Evolutionary conservation across 2,888 invertebrate species (phyloP).

Genomic region (Acheta domesticus): DNA sequence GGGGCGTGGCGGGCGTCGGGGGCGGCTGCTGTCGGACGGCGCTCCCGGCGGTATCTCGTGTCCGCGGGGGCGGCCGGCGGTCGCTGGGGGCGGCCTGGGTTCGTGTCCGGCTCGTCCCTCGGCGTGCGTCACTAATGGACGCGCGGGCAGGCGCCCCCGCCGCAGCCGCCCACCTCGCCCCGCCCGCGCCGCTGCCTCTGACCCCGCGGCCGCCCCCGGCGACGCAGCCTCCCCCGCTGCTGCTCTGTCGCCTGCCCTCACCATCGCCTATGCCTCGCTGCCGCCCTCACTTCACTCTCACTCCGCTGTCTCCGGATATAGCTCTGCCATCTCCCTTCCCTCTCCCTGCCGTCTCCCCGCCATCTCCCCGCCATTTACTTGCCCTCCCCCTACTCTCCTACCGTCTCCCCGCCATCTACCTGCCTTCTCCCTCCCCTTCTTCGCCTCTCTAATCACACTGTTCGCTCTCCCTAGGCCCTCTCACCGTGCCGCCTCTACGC

Average conservation of each 20-base stretch:
- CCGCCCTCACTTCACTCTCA: no score
- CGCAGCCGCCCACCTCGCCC: background rate
- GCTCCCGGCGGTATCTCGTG: background rate
- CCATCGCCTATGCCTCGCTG: no score
- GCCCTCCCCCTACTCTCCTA: no score
- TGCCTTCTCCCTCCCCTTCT: no score
- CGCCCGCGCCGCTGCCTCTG: background rate
- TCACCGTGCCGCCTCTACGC: no score
- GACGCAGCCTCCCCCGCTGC: background rate
- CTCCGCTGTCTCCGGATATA: no score
- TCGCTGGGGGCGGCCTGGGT: background rate
- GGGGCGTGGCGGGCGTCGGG: background rate
- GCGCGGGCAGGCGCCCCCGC: background rate
- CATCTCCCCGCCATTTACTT: no score
- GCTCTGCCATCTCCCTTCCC: no score
- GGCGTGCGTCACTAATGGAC: background rate
- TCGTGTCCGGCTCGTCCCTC: background rate
- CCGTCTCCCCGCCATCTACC: no score
- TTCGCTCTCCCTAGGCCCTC: no score
- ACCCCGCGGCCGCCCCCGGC: background rate
- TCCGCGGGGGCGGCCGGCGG: background rate
- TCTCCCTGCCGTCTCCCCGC: no score
- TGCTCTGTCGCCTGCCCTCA: no score
- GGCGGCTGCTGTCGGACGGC: background rate
- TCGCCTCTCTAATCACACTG: rapidly evolving